Evolutionary conservation across 2,113 vertebrate genomes (phyloP), one percentile per base, ranked within the genome.

Genomic region (Brienomyrus longianalis): DNA sequence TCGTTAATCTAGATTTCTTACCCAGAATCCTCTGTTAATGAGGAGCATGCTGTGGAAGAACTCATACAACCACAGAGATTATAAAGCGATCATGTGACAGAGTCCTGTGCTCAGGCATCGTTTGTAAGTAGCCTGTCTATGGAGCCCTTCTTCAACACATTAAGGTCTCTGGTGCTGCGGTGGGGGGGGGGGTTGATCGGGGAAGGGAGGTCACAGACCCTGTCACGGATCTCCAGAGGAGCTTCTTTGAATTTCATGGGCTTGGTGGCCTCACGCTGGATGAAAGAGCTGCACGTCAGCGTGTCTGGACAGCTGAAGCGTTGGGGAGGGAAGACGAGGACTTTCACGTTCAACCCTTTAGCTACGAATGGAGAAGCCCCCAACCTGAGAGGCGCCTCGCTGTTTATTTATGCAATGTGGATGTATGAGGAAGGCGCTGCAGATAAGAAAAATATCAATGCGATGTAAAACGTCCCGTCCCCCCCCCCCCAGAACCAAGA

Each of bases 71-170:
- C 19, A 19, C 74, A 43, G 39, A 19, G 35, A 77, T 77, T 39
- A 77, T 77, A 77, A 77, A 19, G 70, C 70, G 19, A 5, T 50
- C 83, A 23, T 85, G 15, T 85, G 45, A 47, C 83, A 85, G 21
- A 85, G 23, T 23, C 7, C 7, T 84, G 66, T 47, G 19, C 39
- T 47, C 45, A 48, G 13, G 19, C 45, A 13, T 84, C 45, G 19
- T 85, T 21, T 21, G 83, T 51, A 51, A 47, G 83, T 31, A 51
- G 23, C 48, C 13, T 19, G 45, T 48, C n/a, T 8, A 51, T 21
- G 19, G 10, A 27, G 83, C 47, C 43, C 47, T 10, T 93, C 92
- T 94, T 95, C 94, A 92, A 92, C 92, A 95, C 95, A 95, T 95
- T 95, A 93, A 92, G 92, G 92, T 93, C 93, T 94, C 93, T 27